Evolutionary conservation across 2,113 vertebrate genomes (phyloP), one percentile per base, ranked within the genome.

Genomic region (Rhinopomastus cyanomelas): DNA sequence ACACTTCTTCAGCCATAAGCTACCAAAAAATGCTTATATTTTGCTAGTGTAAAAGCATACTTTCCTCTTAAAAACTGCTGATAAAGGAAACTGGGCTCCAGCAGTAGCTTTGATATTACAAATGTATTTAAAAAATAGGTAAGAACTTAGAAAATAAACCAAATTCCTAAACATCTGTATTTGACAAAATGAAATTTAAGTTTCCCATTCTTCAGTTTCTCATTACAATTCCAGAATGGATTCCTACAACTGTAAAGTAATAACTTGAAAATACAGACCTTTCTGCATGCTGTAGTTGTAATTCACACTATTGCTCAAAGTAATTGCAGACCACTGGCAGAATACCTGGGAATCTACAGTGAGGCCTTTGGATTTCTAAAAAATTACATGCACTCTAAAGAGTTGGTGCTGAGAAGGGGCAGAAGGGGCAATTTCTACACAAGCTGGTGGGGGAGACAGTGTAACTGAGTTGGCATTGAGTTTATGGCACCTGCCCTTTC

Each of bases 391-490:
- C 3, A 1, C 11, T 32, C 52, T 23, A 12, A n/a, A 5, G n/a
- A 29, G 18, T 37, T 67, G 20, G 2, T 55, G 13, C 1, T 25
- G 51, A 34, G 56, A 49, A 27, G 19, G 61, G 39, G 26, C 34
- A 26, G 20, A 46, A 36, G 17, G 48, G 32, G 4, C 2, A 11
- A 25, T 27, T 74, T 34, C 32, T 5, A 13, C 3, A 18, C 7
- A 53, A 26, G 30, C 2, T 4, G 3, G 20, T 6, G 9, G 30
- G n/a, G 32, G 22, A 15, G 18, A 13, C 0, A 16, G 57, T n/a
- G 12, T 6, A 23, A 11, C 3, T 13, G 5, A 25, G 26, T 0
- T 3, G 56, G 22, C 4, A 25, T 1, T 4, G n/a, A 29, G 8
- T 53, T 39, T 5, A 23, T 5, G 12, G 39, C 78, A 32, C 71